Evolutionary conservation across 1,140 invertebrate species (phyloP).

Genomic region (Listronotus bonariensis): DNA sequence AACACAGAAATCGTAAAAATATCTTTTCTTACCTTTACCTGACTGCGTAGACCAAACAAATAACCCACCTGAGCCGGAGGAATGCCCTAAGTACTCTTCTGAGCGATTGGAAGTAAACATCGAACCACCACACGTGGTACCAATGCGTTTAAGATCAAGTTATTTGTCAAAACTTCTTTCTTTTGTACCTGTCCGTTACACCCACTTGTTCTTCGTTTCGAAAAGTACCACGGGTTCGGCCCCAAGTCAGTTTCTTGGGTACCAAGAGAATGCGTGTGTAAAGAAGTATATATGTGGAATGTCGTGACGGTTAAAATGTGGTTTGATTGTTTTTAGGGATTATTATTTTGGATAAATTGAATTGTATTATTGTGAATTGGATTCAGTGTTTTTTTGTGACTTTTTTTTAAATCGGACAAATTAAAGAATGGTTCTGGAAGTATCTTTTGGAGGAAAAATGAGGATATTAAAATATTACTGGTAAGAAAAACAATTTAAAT

Average conservation of each 20-base stretch:
- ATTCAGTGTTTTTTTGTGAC: not conserved
- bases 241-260: slow-evolving; percentile 27
- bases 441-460: slow-evolving; percentile 44
- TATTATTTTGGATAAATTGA: slow-evolving; percentile 7
- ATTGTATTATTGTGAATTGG: slow-evolving; percentile 8
- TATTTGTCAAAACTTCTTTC: slow-evolving; percentile 41
- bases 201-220: slow-evolving; percentile 47
- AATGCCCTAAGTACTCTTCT: slow-evolving; percentile 46
- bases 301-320: slow-evolving; percentile 7
- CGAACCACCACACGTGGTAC: slow-evolving; percentile 28
- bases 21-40: slow-evolving; percentile 39
- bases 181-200: slow-evolving; percentile 48
- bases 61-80: slow-evolving; percentile 25
- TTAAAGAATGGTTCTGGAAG: slow-evolving; percentile 18
- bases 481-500: slow-evolving; percentile 43
- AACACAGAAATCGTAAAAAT: slow-evolving; percentile 35
- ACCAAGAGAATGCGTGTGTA: slow-evolving; percentile 9
- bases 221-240: slow-evolving; percentile 23
- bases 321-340: slow-evolving; percentile 17
- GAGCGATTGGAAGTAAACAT: slow-evolving; percentile 45
- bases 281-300: slow-evolving; percentile 18
- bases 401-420: not conserved
- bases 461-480: slow-evolving; percentile 54
- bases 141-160: not conserved
- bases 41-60: slow-evolving; percentile 36